Evolutionary conservation across 2,113 vertebrate species (phyloP), one percentile per base, ranked within the genome.

Genomic region (Corynorhinus townsendii): DNA sequence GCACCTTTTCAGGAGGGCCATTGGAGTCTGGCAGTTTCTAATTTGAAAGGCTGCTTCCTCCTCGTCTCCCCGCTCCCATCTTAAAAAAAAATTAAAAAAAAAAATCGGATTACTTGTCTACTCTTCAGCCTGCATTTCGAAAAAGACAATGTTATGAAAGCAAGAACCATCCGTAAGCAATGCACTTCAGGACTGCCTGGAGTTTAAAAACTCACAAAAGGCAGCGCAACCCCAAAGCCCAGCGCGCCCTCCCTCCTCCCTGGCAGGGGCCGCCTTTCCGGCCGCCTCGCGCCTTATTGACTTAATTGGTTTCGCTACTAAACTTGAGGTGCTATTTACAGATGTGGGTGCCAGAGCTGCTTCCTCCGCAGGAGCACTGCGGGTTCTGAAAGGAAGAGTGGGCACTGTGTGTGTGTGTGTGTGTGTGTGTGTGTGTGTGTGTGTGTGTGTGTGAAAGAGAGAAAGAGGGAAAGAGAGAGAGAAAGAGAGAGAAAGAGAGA

Each of bases 221-320:
- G 73, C 64, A 26, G 45, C 12, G 8, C 62, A 52, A 75, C 43
- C 71, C 92, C 86, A 33, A 90, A 86, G 89, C n/a, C 59, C 8
- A 47, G 35, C 68, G 64, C 80, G 30, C 10, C 92, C 40, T 15
- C 1, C 11, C n/a, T 47, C 43, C 49, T 64, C 2, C 33, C 28
- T 6, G 73, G 88, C 88, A n/a, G 64, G 72, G 93, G 54, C 56
- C 45, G 22, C 69, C 76, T 79, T 85, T 52, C 84, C 52, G 69
- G 38, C 52, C 81, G 85, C 73, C 81, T 69, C 40, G 3, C 56
- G 82, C 81, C 86, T 93, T 90, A 81, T 7, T 54, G 82, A 94
- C 73, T 95, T 92, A 68, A 90, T 73, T 52, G 87, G 90, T 92
- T 95, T 93, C 82, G 54, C 77, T 76, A 45, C 86, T 69, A 97